Conservation (phyloP, 1,140 invertebrate species). For the Antheraea pernyi region DNA sequence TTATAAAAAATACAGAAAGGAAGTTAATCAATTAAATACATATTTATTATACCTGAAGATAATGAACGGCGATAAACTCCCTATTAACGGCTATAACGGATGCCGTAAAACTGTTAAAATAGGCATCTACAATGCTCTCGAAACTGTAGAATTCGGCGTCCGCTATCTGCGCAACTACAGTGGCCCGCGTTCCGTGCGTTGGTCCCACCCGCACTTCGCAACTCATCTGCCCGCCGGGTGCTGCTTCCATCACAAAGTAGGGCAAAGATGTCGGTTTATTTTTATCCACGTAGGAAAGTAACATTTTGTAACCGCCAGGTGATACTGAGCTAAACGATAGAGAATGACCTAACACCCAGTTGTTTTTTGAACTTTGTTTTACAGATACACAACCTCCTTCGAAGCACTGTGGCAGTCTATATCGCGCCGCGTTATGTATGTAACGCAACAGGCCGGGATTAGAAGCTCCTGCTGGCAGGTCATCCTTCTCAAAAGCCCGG, state of each 20-base stretch:
- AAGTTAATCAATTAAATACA: not conserved
- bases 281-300: slow-evolving; percentile 62
- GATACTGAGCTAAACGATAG: slow-evolving; percentile 68
- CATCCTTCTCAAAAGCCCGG: slow-evolving; percentile 38
- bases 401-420: slow-evolving; percentile 66
- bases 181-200: slow-evolving; percentile 50
- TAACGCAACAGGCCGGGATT: slow-evolving; percentile 64
- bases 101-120: slow-evolving; percentile 56
- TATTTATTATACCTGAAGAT: slow-evolving; percentile 52
- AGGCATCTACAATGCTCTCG: slow-evolving; percentile 66
- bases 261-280: slow-evolving; percentile 45
- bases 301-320: slow-evolving; percentile 64
- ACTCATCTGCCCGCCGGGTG: slow-evolving; percentile 69
- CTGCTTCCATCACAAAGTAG: slow-evolving; percentile 71
- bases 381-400: slow-evolving; percentile 60
- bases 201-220: slow-evolving; percentile 64
- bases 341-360: slow-evolving; percentile 66
- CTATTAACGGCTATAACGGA: slow-evolving; percentile 65
- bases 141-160: slow-evolving; percentile 65
- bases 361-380: slow-evolving; percentile 51
- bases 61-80: slow-evolving; percentile 69
- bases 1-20: no score
- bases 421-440: slow-evolving; percentile 64
- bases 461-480: slow-evolving; percentile 40
- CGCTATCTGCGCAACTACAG: slow-evolving; percentile 61